phyloP scores from a whole-genome alignment of 2,888 invertebrate species.

The Cryptophagus acutangulus region DNA sequence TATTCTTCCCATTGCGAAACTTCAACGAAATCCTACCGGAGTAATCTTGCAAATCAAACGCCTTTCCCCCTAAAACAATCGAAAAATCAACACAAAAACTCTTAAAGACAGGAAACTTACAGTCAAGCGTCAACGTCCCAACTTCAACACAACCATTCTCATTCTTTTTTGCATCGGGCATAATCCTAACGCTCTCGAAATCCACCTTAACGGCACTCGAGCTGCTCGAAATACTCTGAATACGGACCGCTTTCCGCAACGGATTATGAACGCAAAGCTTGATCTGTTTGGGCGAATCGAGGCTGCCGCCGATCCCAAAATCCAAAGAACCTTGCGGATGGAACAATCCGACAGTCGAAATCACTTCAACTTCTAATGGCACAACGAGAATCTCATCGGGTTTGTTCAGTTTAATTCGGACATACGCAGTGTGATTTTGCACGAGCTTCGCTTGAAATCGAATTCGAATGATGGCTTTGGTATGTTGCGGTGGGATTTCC shows the following conservation, averaged over 20 bases:
- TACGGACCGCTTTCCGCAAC: slow-evolving; percentile 60
- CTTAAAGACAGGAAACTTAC: slow-evolving; percentile 51
- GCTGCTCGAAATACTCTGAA: slow-evolving; percentile 58
- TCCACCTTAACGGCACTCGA: slow-evolving; percentile 64
- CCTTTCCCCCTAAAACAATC: slow-evolving; percentile 53
- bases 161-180: slow-evolving; percentile 55
- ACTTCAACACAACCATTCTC: slow-evolving; percentile 49
- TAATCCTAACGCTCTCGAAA: slow-evolving; percentile 61
- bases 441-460: slow-evolving; percentile 71
- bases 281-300: slow-evolving; percentile 58
- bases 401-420: slow-evolving; percentile 69
- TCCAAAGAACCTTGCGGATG: slow-evolving; percentile 72
- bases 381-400: slow-evolving; percentile 67
- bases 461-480: slow-evolving; percentile 83
- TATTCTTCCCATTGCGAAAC: slow-evolving; percentile 48
- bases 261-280: slow-evolving; percentile 64
- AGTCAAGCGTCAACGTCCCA: slow-evolving; percentile 66
- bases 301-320: slow-evolving; percentile 74
- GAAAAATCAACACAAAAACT: slow-evolving; percentile 10
- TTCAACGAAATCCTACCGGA: slow-evolving; percentile 56
- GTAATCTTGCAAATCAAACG: slow-evolving; percentile 52
- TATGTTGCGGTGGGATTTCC: slow-evolving; percentile 86
- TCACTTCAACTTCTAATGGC: slow-evolving; percentile 79
- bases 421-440: slow-evolving; percentile 80
- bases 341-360: slow-evolving; percentile 65